These are phyloP conservation scores for Melanocharis versteri DNA, from an alignment of 2,113 vertebrate species.

Conservation along the genomic window DNA sequence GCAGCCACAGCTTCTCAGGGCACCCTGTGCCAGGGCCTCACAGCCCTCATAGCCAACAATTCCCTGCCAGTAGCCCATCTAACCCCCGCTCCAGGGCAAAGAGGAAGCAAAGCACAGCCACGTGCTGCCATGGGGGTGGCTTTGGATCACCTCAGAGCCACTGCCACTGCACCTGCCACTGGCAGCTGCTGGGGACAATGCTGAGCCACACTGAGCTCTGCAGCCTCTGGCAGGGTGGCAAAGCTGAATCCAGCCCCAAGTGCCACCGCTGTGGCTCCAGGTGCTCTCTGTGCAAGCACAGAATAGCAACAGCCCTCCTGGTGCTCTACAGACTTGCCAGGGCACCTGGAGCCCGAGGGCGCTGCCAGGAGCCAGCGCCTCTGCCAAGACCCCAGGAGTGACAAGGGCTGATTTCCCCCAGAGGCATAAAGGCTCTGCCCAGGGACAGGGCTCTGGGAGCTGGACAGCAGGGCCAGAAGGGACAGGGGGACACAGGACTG, in stretches of 20 bases:
- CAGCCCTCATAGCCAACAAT: background rate
- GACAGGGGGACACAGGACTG: too few species aligned
- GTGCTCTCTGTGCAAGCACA: background rate
- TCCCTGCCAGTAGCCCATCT: background rate
- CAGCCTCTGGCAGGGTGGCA: background rate
- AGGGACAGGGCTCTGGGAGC: background rate
- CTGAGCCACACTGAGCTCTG: background rate
- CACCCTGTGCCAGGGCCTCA: background rate
- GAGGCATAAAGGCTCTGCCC: background rate
- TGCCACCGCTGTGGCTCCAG: background rate
- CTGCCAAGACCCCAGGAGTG: background rate
- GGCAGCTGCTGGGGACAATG: background rate
- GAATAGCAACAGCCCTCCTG: background rate
- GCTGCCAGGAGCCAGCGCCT: background rate
- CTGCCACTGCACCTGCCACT: background rate
- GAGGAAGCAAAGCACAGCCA: background rate
- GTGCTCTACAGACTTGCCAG: background rate
- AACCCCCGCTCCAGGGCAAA: fast-evolving
- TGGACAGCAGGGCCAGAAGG: background rate
- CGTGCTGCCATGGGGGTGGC: fast-evolving
- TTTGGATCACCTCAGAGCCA: background rate
- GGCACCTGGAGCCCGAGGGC: background rate
- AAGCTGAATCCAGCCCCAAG: background rate
- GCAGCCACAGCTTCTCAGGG: background rate
- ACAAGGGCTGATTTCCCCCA: background rate